These are phyloP conservation scores for Eupithecia insigniata DNA, from an alignment of 2,888 invertebrate genomes.

Conservation along the genomic window DNA sequence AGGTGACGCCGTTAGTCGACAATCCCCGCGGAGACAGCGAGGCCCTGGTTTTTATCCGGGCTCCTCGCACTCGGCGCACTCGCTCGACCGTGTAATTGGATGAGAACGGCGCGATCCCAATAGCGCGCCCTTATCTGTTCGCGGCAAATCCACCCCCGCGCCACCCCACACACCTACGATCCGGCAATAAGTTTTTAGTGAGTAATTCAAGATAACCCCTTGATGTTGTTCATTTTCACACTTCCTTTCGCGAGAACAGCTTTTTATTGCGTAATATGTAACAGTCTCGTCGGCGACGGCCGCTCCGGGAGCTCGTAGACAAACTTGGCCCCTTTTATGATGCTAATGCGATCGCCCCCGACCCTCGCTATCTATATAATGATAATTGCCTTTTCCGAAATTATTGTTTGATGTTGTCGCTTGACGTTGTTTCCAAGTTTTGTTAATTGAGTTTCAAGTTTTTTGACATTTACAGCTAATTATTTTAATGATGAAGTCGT, in stretches of 20 bases:
- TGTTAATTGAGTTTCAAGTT: constrained; percentile 66
- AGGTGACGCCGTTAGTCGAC: constrained; percentile 80
- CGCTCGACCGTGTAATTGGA: constrained; percentile 85
- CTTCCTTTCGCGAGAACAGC: constrained; percentile 85
- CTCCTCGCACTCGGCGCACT: constrained; percentile 75
- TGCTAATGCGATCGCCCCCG: constrained; percentile 81
- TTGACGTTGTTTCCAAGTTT: constrained; percentile 64
- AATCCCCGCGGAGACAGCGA: constrained; percentile 81
- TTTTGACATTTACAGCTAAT: constrained; percentile 68
- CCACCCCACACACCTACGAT: constrained; percentile 58
- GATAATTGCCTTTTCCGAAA: constrained; percentile 83
- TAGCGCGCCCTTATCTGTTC: constrained; percentile 84
- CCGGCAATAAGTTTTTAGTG: constrained; percentile 83
- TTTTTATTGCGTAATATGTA: constrained; percentile 84
- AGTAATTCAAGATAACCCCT: constrained; percentile 85
- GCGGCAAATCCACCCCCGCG: constrained; percentile 73
- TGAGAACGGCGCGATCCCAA: constrained; percentile 84
- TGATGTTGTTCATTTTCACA: constrained; percentile 85
- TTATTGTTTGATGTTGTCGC: constrained; percentile 83
- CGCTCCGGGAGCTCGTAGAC: constrained; percentile 76
- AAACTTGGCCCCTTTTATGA: constrained; percentile 82
- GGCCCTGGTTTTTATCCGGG: constrained; percentile 78
- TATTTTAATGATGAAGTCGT: constrained; percentile 53
- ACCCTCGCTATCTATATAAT: constrained; percentile 81
- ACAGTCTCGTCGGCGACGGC: constrained; percentile 81